Base-by-base conservation (phyloP, 1,140 invertebrate genomes). In the Drosophila saltans region DNA sequence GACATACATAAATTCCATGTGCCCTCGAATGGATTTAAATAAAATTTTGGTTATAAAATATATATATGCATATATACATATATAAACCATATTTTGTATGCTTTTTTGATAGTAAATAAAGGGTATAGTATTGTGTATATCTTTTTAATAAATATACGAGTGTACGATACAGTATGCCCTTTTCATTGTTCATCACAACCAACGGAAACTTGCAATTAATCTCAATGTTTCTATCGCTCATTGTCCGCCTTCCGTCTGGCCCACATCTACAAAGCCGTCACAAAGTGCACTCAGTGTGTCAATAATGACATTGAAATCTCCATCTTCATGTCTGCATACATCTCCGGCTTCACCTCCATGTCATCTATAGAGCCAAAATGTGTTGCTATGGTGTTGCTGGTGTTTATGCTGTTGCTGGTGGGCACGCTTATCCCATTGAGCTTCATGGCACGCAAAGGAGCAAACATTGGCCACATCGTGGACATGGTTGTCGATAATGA, bases 201-300 rank as follows among this genome's bases (percentile, higher is more conserved):
- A 58, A 36, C 30, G 41, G 8, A 26, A 64, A 39, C 48, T 45
- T 73, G 79, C 66, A 67, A 64, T 81, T 76, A 76, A 69, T 62
- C 59, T 33, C 59, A 52, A 21, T 28, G 56, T 28, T 56, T 43
- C 57, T 10, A 56, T 21, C 30, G 33, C 33, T n/a, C 40, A 26
- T 26, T 66, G 7, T 8, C 21, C 55, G 66, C 58, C 33, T 26
- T 24, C 57, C 33, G 28, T 39, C n/a, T 36, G 52, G 26, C 9
- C 16, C 10, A n/a, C 45, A 60, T 33, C 63, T 63, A 39, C 40
- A 21, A 60, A 59, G 11, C 26, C n/a, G 63, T 26, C 61, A n/a
- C 30, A 65, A 65, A 71, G 55, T 60, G 73, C 78, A 78, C 78
- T 55, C 74, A 72, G 72, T 72, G 81, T 59, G 61, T 48, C 73